phyloP scores from a whole-genome alignment of 2,113 vertebrate species.

The Bolborhynchus lineola region DNA sequence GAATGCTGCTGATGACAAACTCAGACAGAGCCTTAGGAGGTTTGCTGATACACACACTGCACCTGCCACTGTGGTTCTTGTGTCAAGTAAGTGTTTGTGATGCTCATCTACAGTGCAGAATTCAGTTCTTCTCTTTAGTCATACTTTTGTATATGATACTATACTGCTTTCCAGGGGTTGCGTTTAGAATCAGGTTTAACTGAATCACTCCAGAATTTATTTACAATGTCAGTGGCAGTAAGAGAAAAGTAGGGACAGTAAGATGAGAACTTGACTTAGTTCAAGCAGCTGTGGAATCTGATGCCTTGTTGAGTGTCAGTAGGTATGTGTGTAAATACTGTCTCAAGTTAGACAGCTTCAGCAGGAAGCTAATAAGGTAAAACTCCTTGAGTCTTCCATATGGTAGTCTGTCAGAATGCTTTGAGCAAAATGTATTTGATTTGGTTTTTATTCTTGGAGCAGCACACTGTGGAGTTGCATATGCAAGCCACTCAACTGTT shows the following conservation, averaged over 20 bases:
- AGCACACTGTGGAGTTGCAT: not conserved
- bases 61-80: slow-evolving; percentile 93
- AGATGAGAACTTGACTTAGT: not conserved
- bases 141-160: not conserved
- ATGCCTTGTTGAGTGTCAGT: not conserved
- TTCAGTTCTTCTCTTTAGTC: not conserved
- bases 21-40: slow-evolving; percentile 92
- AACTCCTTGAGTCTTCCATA: not conserved
- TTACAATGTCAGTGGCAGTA: not conserved
- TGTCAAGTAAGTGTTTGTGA: slow-evolving; percentile 86
- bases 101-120: not conserved
- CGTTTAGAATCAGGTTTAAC: not conserved
- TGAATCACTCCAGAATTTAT: not conserved
- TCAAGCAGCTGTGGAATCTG: not conserved
- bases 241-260: not conserved
- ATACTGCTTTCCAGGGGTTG: not conserved
- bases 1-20: slow-evolving; percentile 97
- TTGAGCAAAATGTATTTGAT: not conserved
- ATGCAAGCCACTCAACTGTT: not conserved
- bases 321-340: not conserved
- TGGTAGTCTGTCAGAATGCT: not conserved
- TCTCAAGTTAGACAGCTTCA: not conserved
- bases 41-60: slow-evolving; percentile 96
- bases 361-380: not conserved
- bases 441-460: not conserved